phyloP scores from a whole-genome alignment of 1,140 invertebrate genomes.

The Aphis craccivora region DNA sequence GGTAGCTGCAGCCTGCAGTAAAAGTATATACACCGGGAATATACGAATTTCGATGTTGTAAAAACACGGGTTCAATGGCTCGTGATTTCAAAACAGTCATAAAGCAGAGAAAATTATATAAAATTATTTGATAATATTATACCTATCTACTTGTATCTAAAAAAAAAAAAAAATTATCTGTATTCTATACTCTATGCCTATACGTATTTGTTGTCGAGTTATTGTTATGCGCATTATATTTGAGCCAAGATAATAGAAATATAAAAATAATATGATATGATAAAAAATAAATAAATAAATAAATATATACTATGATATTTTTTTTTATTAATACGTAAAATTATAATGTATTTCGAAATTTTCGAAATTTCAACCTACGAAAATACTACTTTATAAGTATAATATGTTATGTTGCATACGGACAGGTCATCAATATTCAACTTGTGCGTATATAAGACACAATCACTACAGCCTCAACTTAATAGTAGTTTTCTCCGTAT shows the following conservation, averaged over 20 bases:
- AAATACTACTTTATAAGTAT: background rate
- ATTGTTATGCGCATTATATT: background rate
- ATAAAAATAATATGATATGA: background rate
- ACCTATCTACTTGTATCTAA: background rate
- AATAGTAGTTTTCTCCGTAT: background rate
- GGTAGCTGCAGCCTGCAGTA: background rate
- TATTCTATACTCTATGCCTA: background rate
- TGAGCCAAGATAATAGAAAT: background rate
- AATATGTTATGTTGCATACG: background rate
- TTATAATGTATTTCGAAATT: background rate
- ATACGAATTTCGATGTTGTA: background rate
- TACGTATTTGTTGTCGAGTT: background rate
- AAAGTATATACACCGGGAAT: background rate
- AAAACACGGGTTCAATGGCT: background rate
- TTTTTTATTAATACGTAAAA: background rate
- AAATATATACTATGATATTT: background rate
- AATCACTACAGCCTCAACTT: background rate
- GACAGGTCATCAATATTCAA: background rate
- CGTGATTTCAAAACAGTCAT: background rate
- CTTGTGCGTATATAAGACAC: background rate
- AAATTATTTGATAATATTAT: background rate
- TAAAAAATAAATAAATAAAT: no score
- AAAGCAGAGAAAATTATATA: background rate
- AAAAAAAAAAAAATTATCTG: background rate
- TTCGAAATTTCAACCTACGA: background rate